Evolutionary conservation across 2,888 invertebrate species (phyloP), one percentile per base, ranked within the genome.

Genomic region (Volucella zonaria): DNA sequence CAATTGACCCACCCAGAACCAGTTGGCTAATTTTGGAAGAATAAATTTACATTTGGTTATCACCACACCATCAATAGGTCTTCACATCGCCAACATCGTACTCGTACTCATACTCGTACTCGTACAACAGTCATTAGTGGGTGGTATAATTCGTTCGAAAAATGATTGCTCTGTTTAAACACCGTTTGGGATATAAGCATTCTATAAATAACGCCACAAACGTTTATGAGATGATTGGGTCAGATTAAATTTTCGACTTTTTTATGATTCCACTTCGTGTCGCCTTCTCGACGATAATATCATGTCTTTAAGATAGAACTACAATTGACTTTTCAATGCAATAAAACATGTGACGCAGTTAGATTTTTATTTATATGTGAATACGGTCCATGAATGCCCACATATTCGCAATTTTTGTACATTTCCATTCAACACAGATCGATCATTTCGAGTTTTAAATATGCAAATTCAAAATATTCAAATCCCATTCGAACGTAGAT

Each of bases 111-210:
- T 56, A 12, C 14, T 31, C 14, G n/a, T 40, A 56, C 8, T 23
- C 18, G 18, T 23, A 23, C 18, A 23, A 23, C 18, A 23, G 3
- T 23, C 18, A 23, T 40, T 40, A 40, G 43, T 23, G 43, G 12
- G 12, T 6, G 43, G 18, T 23, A 43, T 59, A 42, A 43, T 8
- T 6, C 12, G 12, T 18, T 6, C 12, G 45, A 45, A 12, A 10
- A 23, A 59, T 59, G 59, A 18, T 59, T 18, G 18, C 45, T 18
- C 12, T 45, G 18, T 61, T 61, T 61, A 61, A n/a, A 61, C n/a
- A 23, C 23, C 61, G 12, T 23, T 23, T 61, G 23, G 43, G 23
- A 61, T 23, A 4, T 9, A 4, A n/a, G 40, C 14, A 14, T 40
- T 58, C 18, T 51, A 51, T 15, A 14, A 18, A 51, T 14, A 10